phyloP scores from a whole-genome alignment of 2,888 invertebrate species.

The Drosophila aldrichi region DNA sequence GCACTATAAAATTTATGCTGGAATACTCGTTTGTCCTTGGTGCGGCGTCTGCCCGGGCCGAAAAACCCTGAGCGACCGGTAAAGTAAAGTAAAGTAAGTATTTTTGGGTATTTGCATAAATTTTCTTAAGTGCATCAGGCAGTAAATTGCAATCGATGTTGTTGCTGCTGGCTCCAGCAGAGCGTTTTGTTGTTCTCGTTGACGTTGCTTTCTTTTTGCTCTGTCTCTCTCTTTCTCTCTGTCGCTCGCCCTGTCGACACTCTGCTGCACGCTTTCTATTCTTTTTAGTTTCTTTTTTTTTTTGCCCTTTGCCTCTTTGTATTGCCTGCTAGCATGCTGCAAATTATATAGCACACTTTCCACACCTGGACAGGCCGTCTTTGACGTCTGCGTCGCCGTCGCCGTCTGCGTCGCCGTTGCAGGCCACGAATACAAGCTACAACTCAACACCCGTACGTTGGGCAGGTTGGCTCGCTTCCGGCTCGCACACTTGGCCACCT shows the following conservation, averaged over 20 bases:
- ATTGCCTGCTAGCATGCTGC: slow-evolving; percentile 75
- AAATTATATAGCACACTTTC: slow-evolving; percentile 81
- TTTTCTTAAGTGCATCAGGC: slow-evolving; percentile 84
- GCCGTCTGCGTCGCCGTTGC: slow-evolving; percentile 41
- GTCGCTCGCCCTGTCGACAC: slow-evolving; percentile 12
- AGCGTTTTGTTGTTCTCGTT: slow-evolving; percentile 31
- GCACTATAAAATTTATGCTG: slow-evolving; percentile 81
- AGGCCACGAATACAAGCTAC: slow-evolving; percentile 60
- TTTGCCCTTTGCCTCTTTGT: slow-evolving; percentile 21
- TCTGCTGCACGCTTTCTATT: slow-evolving; percentile 66
- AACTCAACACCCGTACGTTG: slow-evolving; percentile 67
- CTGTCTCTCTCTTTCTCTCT: slow-evolving; percentile 30
- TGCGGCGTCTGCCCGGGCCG: slow-evolving; percentile 59
- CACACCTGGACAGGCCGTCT: slow-evolving; percentile 79
- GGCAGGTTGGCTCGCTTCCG: slow-evolving; percentile 58
- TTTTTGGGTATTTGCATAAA: slow-evolving; percentile 84
- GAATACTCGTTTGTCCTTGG: slow-evolving; percentile 77
- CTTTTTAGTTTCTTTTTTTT: slow-evolving; percentile 23
- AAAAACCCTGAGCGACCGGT: slow-evolving; percentile 43
- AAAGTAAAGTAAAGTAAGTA: slow-evolving; percentile 79
- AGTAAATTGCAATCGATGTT: slow-evolving; percentile 83
- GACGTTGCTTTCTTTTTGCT: too few relatives aligned
- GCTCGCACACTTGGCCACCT: slow-evolving; percentile 73
- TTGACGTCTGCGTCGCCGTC: slow-evolving; percentile 62
- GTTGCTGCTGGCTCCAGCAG: slow-evolving; percentile 37